Base-by-base conservation (phyloP, 2,888 invertebrate genomes). In the Dolomedes plantarius region DNA sequence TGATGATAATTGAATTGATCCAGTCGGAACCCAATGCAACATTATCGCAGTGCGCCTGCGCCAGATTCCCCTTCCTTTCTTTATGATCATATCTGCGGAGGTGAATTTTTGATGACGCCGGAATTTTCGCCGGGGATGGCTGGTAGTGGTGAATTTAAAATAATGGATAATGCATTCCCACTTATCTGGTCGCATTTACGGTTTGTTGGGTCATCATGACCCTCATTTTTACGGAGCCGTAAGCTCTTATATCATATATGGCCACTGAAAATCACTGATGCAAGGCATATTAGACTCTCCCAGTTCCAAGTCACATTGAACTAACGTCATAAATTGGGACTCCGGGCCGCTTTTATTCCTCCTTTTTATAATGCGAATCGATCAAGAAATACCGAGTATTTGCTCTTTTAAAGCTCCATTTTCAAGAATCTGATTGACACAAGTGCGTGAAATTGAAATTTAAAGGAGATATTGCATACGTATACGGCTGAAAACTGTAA, bases 1-100 rank as follows among this genome's bases (percentile, higher is more conserved):
- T 50, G 64, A 79, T 86, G 78, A 74, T 78, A 78, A 86, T 79
- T 86, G 78, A 86, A 86, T 79, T 86, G 78, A 86, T 86, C 78
- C 85, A 74, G 85, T 86, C 62, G 78, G 74, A 78, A 77, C 73
- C 50, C 68, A 78, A 73, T 69, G 74, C 74, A 62, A 64, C 69
- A 62, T 72, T 67, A 41, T 65, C 74, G 27, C 16, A 27, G 27
- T 23, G 73, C 74, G 39, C 83, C 62, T 74, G 74, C 85, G 74
- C 74, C 7, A 27, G 32, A 16, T 36, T 19, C 39, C 39, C 50
- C 36, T 6, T 29, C 27, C 36, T 78, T 64, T 69, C 56, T 83
- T 83, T 83, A 83, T 83, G 75, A 41, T 73, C 36, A 76, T 83
- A 82, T 82, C 71, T 56, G 73, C 32, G 64, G 76, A 46, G 82